Evolutionary conservation across 2,797 vertebrate species (phyloP).

Genomic region (Ceyx erithaca): DNA sequence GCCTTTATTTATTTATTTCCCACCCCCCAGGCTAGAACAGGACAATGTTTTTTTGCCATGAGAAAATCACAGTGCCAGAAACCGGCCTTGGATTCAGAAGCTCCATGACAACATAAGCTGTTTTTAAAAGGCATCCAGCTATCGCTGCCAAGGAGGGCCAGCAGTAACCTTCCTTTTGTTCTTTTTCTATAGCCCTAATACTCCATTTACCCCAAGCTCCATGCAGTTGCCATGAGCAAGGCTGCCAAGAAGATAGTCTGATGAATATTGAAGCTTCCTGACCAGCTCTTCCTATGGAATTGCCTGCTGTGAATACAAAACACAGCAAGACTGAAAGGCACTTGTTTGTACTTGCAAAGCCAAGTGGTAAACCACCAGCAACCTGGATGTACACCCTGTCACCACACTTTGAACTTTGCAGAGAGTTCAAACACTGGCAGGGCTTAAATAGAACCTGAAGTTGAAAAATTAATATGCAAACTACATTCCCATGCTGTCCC

Average conservation of each 20-base stretch:
- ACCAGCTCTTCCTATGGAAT: not conserved
- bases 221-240: not conserved
- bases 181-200: not conserved
- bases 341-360: not conserved
- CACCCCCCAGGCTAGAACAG: constrained; percentile 11
- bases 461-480: not conserved
- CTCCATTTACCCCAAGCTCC: not conserved
- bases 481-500: not conserved
- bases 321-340: not conserved
- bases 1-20: constrained; percentile 12
- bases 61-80: constrained; percentile 23
- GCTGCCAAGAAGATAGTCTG: not conserved
- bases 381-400: not conserved
- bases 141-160: not conserved
- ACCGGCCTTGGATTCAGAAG: constrained; percentile 21
- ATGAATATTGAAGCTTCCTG: not conserved
- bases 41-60: not conserved
- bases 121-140: constrained; percentile 44
- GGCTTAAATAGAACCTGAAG: not conserved
- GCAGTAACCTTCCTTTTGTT: constrained; percentile 23
- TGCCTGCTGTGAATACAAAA: not conserved
- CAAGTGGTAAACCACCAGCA: not conserved
- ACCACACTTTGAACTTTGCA: not conserved
- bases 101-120: constrained; percentile 59
- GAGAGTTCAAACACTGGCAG: not conserved